phyloP scores from a whole-genome alignment of 2,888 invertebrate genomes.

The Cephalotes varians region DNA sequence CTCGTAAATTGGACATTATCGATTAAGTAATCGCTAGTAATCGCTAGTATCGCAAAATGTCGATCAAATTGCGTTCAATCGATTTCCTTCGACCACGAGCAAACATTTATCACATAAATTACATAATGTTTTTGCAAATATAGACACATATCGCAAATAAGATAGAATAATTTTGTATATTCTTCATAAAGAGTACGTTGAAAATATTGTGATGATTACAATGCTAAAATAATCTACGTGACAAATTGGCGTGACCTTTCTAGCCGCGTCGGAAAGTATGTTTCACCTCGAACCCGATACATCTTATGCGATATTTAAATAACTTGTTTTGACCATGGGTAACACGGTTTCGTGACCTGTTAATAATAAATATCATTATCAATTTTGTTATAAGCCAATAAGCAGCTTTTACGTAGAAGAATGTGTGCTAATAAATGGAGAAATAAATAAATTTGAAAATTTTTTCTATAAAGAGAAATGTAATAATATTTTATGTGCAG shows the following conservation, averaged over 20 bases:
- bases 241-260: constrained; percentile 3
- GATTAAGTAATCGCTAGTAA: constrained; percentile 19
- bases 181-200: neutral
- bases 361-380: constrained; percentile 41
- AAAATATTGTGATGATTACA: neutral
- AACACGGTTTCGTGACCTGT: neutral
- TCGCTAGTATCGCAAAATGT: neutral
- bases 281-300: constrained; percentile 14
- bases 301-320: constrained; percentile 26
- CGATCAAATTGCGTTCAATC: constrained; percentile 14
- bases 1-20: constrained; percentile 30
- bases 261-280: neutral
- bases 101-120: constrained; percentile 17
- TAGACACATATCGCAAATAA: neutral
- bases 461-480: neutral
- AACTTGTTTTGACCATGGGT: neutral
- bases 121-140: neutral
- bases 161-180: constrained; percentile 11
- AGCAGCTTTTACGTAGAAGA: constrained; percentile 9
- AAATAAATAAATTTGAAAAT: neutral
- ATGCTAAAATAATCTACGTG: constrained; percentile 5
- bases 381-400: neutral
- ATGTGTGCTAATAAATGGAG: neutral
- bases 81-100: constrained; percentile 8
- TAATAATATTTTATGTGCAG: neutral